A percentile compares a stretch with the other conserved stretches of the same genome.
Conservation (phyloP, 1,140 invertebrate genomes). For the Drosophila ficusphila region DNA sequence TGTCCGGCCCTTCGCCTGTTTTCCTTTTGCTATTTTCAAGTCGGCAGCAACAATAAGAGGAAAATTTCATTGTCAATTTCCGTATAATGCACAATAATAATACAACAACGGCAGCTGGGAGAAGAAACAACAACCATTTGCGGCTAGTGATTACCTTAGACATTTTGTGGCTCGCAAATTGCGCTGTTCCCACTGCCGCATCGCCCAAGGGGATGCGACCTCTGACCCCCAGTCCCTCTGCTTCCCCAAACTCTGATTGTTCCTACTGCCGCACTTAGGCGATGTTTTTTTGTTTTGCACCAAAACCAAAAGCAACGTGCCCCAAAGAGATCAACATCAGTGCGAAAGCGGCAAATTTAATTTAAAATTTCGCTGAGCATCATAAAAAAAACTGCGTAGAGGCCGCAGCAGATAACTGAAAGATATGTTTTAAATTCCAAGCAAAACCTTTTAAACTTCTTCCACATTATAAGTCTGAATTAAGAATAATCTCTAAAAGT, state of each 20-base stretch:
- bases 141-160: constrained; percentile 79
- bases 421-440: background rate
- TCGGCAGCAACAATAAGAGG: constrained; percentile 31
- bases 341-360: constrained; percentile 58
- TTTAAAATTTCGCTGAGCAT: constrained; percentile 75
- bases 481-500: too few relatives aligned
- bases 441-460: background rate
- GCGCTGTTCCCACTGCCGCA: constrained; percentile 54
- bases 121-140: constrained; percentile 73
- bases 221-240: background rate
- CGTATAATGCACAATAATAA: constrained; percentile 81
- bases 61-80: constrained; percentile 79
- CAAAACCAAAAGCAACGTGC: constrained; percentile 20
- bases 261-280: constrained; percentile 32
- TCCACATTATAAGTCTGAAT: too few relatives aligned
- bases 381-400: constrained; percentile 55
- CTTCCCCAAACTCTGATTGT: constrained; percentile 23
- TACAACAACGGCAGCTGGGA: constrained; percentile 30
- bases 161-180: constrained; percentile 79
- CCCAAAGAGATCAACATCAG: constrained; percentile 61
- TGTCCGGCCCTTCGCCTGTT: constrained; percentile 30
- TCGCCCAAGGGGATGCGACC: constrained; percentile 63
- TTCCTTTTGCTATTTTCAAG: constrained; percentile 65
- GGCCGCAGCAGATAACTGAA: background rate
- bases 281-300: constrained; percentile 28